phyloP scores from a whole-genome alignment of 2,888 invertebrate genomes.

The Octodonta nipae region DNA sequence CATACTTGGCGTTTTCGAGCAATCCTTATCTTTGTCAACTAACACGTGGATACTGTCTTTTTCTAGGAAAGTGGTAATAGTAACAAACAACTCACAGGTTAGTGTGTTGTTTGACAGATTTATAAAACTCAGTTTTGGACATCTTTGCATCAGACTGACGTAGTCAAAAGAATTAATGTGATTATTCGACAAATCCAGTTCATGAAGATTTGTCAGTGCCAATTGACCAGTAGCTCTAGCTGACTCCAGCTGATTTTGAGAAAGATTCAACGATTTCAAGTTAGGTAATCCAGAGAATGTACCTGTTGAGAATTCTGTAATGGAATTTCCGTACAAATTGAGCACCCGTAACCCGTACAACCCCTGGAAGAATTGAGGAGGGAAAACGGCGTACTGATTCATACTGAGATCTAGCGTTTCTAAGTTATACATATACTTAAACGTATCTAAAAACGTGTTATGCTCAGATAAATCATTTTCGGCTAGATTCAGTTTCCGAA shows the following conservation, averaged over 20 bases:
- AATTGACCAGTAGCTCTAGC: slow-evolving; percentile 24
- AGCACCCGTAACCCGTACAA: slow-evolving; percentile 22
- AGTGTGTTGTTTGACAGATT: slow-evolving; percentile 22
- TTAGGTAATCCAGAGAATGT: slow-evolving; percentile 26
- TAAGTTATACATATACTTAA: slow-evolving; percentile 22
- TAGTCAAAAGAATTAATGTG: slow-evolving; percentile 26
- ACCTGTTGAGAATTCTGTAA: slow-evolving; percentile 24
- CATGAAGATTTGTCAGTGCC: slow-evolving; percentile 23
- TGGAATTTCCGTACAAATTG: slow-evolving; percentile 25
- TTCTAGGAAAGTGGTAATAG: slow-evolving; percentile 23
- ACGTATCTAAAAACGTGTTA: slow-evolving; percentile 18
- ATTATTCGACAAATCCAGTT: slow-evolving; percentile 27
- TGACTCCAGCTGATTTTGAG: slow-evolving; percentile 20
- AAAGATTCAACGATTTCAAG: slow-evolving; percentile 25
- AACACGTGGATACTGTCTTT: slow-evolving; percentile 20
- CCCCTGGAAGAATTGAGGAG: slow-evolving; percentile 22
- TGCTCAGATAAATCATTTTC: slow-evolving; percentile 23
- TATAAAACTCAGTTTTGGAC: slow-evolving; percentile 23
- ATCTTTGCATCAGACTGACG: slow-evolving; percentile 21
- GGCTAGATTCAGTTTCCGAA: slow-evolving; percentile 23
- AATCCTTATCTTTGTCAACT: background rate
- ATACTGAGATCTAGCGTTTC: slow-evolving; percentile 24
- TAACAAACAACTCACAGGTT: slow-evolving; percentile 24
- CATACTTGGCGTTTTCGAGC: slow-evolving; percentile 6
- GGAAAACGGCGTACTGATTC: slow-evolving; percentile 21